Evolutionary conservation across 2,113 vertebrate genomes (phyloP), one percentile per base, ranked within the genome.

Genomic region (Etia nguti): DNA sequence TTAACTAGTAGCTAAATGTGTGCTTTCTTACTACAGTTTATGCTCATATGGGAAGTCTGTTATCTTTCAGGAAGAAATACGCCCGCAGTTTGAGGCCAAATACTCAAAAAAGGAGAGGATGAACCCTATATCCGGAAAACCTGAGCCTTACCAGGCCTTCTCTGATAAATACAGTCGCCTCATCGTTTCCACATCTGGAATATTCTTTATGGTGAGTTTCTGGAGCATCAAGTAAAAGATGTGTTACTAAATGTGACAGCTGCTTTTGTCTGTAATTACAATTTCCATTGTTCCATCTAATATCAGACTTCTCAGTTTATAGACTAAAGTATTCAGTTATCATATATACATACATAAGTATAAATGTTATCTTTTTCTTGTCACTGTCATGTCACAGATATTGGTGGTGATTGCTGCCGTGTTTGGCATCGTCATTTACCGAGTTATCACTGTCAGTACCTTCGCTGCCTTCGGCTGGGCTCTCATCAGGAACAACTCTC

Each of bases 51-150:
- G 79, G 13, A 22, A 85, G 26, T 38, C 55, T 16, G 46, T 68
- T 83, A 6, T 84, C 57, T 86, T 88, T 79, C 89, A 99, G 97
- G 98, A 99, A 90, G 98, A 99, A 96, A 97, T 98, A 81, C 97
- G 98, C 6, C 98, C 98, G 0, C 98, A 99, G 94, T 99, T 99
- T 95, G 98, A 99, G 96, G 97, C 98, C 88, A 99, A 99, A 94
- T 99, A 99, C 94, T 99, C 98, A 87, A 97, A 98, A 95, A 98
- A 98, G 88, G 97, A 98, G 62, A 96, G 98, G 90, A 97, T 97
- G 96, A 99, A 99, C 89, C 98, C 98, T 48, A 98, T 99, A 94
- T 98, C 98, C 0, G 98, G 98, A 79, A 99, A 98, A 89, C 97
- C 98, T 73, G 98, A 99, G 94, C 98, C 98, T 90, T 97, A 99